A percentile compares a stretch with the other conserved stretches of the same genome.
These are phyloP conservation scores for Cheilosia vulpina DNA, from an alignment of 2,888 invertebrate genomes.

Conservation along the genomic window DNA sequence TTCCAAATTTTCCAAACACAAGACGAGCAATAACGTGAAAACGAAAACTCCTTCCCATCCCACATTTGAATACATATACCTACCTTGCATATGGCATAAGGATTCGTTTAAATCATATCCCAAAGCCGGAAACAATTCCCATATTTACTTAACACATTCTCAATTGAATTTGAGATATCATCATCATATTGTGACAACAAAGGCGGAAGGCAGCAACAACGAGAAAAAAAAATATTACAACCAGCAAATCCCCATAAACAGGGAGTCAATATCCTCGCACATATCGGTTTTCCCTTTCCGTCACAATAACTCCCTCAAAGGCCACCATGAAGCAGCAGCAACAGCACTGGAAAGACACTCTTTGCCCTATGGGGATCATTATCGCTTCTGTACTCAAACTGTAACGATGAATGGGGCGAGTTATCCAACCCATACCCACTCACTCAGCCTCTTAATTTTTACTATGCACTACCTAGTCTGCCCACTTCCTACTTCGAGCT, in stretches of 20 bases:
- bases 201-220: conserved; percentile 8
- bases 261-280: conserved; percentile 60
- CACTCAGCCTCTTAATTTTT: conserved; percentile 3
- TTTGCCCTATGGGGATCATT: conserved; percentile 63
- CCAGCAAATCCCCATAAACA: conserved; percentile 60
- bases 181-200: conserved; percentile 19
- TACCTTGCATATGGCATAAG: background rate
- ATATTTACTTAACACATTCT: conserved; percentile 34
- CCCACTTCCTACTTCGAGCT: conserved; percentile 13
- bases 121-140: conserved; percentile 21
- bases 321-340: background rate
- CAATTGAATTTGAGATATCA: conserved; percentile 60
- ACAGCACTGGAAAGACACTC: conserved; percentile 2
- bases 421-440: background rate
- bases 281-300: conserved; percentile 34
- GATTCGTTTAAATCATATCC: conserved; percentile 15
- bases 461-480: background rate
- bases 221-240: conserved; percentile 1
- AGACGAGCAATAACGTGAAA: background rate
- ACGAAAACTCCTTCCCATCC: background rate
- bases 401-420: conserved; percentile 40
- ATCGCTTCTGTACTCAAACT: conserved; percentile 62
- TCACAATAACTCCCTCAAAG: conserved; percentile 43
- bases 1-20: background rate
- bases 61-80: background rate